Conservation (phyloP, 2,797 vertebrate species). For the Pipistrellus nathusii region DNA sequence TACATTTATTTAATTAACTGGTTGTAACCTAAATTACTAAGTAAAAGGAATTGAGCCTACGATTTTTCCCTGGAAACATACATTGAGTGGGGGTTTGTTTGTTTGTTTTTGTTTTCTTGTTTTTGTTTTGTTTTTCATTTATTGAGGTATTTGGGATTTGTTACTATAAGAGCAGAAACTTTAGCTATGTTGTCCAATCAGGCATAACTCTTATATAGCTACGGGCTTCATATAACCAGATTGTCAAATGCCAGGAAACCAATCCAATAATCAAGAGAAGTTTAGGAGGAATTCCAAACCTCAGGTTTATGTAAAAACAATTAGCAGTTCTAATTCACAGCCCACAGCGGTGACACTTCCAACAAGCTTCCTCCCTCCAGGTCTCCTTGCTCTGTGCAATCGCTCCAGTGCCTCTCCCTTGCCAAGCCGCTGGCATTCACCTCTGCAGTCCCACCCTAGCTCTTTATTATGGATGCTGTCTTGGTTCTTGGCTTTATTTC, state of each 20-base stretch:
- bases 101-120: not conserved
- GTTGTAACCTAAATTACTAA: not conserved
- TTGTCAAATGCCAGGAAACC: not conserved
- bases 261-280: not conserved
- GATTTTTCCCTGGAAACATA: not conserved
- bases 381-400: not conserved
- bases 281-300: not conserved
- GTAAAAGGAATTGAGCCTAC: not conserved
- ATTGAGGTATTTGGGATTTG: not conserved
- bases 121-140: not conserved
- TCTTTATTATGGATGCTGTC: not conserved
- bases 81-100: not conserved
- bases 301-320: not conserved
- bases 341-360: not conserved
- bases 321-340: not conserved
- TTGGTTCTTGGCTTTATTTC: not conserved
- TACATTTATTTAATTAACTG: slow-evolving; percentile 43
- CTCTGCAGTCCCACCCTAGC: not conserved
- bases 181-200: not conserved
- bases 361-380: not conserved
- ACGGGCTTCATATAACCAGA: not conserved
- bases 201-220: not conserved
- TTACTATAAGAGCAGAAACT: not conserved
- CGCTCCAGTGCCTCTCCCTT: not conserved
- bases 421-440: not conserved